These are phyloP conservation scores for Heteromurus nitidus DNA, from an alignment of 2,888 invertebrate species.

Conservation along the genomic window DNA sequence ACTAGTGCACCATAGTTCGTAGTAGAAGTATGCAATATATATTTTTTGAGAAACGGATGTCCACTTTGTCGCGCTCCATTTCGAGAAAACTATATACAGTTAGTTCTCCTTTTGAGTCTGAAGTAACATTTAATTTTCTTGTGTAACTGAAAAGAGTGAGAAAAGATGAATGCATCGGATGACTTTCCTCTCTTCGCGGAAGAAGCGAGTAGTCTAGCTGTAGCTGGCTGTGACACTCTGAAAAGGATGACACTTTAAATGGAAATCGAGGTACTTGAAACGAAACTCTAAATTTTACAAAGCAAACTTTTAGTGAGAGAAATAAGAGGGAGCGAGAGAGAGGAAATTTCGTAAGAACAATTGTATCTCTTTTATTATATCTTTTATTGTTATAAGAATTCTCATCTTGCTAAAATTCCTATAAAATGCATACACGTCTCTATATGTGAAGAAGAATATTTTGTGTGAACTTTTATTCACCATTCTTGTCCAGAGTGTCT, in stretches of 20 bases:
- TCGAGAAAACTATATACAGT: too few species aligned
- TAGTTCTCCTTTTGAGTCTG: background rate
- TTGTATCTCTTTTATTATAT: constrained; percentile 46
- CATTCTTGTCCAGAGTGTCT: too few species aligned
- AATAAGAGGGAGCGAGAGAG: constrained; percentile 13
- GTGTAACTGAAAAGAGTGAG: background rate
- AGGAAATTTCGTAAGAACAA: constrained; percentile 32
- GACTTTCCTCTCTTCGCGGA: background rate
- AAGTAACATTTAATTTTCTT: background rate
- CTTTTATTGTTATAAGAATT: constrained; percentile 16
- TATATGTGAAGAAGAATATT: background rate
- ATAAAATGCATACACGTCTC: constrained; percentile 18
- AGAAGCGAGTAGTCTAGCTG: background rate
- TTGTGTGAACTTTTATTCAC: background rate
- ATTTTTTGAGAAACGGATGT: too few species aligned
- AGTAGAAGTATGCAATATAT: too few species aligned
- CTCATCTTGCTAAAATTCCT: too few species aligned
- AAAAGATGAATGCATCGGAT: constrained; percentile 15
- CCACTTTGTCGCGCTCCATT: too few species aligned
- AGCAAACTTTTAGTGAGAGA: background rate
- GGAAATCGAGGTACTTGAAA: constrained; percentile 24
- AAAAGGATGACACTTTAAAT: constrained; percentile 55
- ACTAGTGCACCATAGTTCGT: too few species aligned
- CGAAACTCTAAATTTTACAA: constrained; percentile 8
- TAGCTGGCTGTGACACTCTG: constrained; percentile 34